Conservation (phyloP, 1,140 invertebrate genomes). For the Metaphire vulgaris region DNA sequence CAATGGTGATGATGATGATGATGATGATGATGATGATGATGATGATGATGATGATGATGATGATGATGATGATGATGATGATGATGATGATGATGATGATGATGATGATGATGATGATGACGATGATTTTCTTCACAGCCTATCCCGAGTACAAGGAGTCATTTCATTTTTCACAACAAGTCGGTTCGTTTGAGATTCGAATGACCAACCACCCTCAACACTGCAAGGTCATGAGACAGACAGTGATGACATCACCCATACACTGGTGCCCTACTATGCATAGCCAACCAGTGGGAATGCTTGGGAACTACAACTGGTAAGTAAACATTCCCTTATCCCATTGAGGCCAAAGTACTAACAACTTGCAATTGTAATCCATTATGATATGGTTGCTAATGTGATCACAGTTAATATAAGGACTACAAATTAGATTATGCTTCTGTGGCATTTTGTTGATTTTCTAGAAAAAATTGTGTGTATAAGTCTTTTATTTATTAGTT, state of each 20-base stretch:
- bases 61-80: constrained; percentile 23
- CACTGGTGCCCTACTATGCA: constrained; percentile 38
- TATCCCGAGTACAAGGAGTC: constrained; percentile 42
- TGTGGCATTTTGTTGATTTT: too few relatives aligned
- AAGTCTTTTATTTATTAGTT: too few relatives aligned
- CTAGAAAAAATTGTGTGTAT: too few relatives aligned
- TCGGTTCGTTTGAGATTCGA: constrained; percentile 43
- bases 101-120: constrained; percentile 19
- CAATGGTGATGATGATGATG: constrained; percentile 14
- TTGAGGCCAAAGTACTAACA: too few relatives aligned
- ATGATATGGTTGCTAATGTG: too few relatives aligned
- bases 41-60: constrained; percentile 12
- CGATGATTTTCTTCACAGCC: constrained; percentile 35
- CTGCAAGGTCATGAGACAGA: constrained; percentile 40
- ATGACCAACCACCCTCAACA: constrained; percentile 30
- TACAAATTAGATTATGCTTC: too few relatives aligned
- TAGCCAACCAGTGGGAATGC: constrained; percentile 2
- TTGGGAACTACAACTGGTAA: constrained; percentile 14
- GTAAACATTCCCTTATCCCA: too few relatives aligned
- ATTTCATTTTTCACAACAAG: constrained; percentile 45
- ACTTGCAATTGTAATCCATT: too few relatives aligned
- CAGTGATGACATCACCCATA: constrained; percentile 38
- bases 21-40: constrained; percentile 22
- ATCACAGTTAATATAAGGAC: too few relatives aligned
- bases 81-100: constrained; percentile 26